Conservation (phyloP, 2,113 vertebrate species). For the Motacilla alba region DNA sequence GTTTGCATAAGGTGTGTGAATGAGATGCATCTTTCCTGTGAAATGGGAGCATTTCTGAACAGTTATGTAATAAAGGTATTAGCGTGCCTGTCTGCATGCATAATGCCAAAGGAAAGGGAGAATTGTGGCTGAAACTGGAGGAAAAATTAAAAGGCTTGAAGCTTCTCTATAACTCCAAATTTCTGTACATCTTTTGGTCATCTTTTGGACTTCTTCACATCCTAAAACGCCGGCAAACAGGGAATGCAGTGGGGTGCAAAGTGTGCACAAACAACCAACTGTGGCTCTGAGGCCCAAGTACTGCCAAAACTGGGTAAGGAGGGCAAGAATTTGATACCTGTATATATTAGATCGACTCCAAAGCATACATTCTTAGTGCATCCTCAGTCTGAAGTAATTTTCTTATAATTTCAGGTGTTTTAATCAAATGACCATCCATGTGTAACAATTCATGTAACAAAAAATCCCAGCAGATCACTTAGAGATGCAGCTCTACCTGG, state of each 20-base stretch:
- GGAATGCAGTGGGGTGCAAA: background rate
- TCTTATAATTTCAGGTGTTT: background rate
- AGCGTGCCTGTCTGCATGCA: background rate
- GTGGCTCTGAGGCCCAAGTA: background rate
- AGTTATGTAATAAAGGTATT: constrained; percentile 8
- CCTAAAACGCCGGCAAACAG: background rate
- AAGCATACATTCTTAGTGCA: background rate
- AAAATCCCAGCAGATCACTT: background rate
- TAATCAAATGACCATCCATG: background rate
- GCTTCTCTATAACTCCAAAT: background rate
- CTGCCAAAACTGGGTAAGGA: background rate
- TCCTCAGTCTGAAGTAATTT: background rate
- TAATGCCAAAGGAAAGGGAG: background rate
- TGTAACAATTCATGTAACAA: background rate
- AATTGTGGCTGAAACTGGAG: background rate
- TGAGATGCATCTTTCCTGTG: background rate
- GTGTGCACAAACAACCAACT: background rate
- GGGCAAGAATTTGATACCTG: background rate
- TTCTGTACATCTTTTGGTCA: background rate
- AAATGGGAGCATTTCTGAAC: constrained; percentile 35
- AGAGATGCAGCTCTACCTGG: background rate
- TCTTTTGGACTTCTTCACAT: background rate
- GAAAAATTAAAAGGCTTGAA: background rate
- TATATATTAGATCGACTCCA: background rate
- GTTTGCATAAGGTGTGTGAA: constrained; percentile 45